phyloP scores from a whole-genome alignment of 2,888 invertebrate species.

The Chrysolina oricalcia region DNA sequence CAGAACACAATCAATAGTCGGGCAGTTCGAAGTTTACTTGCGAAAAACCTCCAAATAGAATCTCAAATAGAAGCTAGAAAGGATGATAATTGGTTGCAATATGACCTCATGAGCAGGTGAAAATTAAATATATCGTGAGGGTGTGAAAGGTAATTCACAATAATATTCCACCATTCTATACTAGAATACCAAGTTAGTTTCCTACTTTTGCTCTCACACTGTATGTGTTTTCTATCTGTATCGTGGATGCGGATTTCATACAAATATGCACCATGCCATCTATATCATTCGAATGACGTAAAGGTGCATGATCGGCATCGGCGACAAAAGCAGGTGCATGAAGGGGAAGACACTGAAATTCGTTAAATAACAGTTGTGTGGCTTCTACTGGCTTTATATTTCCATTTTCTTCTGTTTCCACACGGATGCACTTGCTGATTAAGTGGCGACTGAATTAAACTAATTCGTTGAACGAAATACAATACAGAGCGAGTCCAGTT shows the following conservation, averaged over 20 bases:
- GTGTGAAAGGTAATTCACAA: too few species aligned
- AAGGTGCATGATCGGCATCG: slow-evolving; percentile 21
- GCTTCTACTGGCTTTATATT: slow-evolving; percentile 36
- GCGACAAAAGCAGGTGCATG: slow-evolving; percentile 37
- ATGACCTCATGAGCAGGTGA: too few species aligned
- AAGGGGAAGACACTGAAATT: slow-evolving; percentile 45
- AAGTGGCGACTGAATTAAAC: slow-evolving; percentile 18
- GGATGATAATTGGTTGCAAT: too few species aligned
- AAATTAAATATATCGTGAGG: too few species aligned
- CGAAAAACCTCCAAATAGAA: too few species aligned
- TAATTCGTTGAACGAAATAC: slow-evolving; percentile 6
- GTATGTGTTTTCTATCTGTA: background rate
- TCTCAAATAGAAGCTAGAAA: too few species aligned
- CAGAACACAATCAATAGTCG: too few species aligned
- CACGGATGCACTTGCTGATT: slow-evolving; percentile 42
- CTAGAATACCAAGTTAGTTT: background rate
- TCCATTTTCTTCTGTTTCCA: slow-evolving; percentile 45
- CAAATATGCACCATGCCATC: background rate
- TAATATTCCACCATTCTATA: background rate
- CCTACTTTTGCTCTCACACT: background rate
- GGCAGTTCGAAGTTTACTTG: too few species aligned
- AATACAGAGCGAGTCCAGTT: slow-evolving; percentile 9
- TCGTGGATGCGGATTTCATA: too few species aligned
- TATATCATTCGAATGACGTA: slow-evolving; percentile 11
- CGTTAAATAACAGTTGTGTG: slow-evolving; percentile 45